A percentile compares a stretch with the other conserved stretches of the same genome.
Evolutionary conservation across 2,113 vertebrate species (phyloP).

Genomic region (Bambusicola thoracicus): DNA sequence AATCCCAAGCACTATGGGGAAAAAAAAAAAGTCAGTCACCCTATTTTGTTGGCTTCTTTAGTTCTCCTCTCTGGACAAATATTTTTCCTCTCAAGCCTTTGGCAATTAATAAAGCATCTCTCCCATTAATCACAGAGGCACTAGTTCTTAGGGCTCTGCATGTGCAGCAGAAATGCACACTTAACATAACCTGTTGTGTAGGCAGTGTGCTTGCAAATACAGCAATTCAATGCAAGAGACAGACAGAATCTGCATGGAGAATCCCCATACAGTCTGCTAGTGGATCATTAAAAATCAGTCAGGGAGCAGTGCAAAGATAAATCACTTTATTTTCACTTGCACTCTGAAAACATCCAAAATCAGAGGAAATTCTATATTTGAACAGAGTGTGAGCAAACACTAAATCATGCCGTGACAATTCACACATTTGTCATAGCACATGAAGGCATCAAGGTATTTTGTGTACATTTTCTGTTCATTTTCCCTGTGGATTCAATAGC

Average conservation of each 20-base stretch:
- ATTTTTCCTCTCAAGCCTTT: constrained; percentile 8
- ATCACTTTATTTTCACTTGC: background rate
- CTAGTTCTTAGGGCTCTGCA: background rate
- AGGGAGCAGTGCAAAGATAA: background rate
- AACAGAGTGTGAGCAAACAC: background rate
- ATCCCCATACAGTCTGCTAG: background rate
- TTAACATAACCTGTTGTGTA: background rate
- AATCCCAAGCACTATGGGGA: constrained; percentile 33
- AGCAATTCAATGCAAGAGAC: background rate
- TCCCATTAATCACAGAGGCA: constrained; percentile 17
- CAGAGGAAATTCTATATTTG: background rate
- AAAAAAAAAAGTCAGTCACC: constrained; percentile 37
- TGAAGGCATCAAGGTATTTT: background rate
- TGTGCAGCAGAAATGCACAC: background rate
- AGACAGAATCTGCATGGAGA: background rate
- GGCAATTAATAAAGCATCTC: background rate
- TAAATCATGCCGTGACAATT: background rate
- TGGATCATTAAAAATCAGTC: background rate
- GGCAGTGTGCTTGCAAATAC: background rate
- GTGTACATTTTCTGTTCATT: background rate
- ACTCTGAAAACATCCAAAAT: background rate
- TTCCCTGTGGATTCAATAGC: background rate
- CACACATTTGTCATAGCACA: accelerated
- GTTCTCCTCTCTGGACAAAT: constrained; percentile 24
- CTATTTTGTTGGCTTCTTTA: constrained; percentile 32